These are phyloP conservation scores for Ceratina australensis DNA, from an alignment of 1,140 invertebrate species.

Conservation along the genomic window DNA sequence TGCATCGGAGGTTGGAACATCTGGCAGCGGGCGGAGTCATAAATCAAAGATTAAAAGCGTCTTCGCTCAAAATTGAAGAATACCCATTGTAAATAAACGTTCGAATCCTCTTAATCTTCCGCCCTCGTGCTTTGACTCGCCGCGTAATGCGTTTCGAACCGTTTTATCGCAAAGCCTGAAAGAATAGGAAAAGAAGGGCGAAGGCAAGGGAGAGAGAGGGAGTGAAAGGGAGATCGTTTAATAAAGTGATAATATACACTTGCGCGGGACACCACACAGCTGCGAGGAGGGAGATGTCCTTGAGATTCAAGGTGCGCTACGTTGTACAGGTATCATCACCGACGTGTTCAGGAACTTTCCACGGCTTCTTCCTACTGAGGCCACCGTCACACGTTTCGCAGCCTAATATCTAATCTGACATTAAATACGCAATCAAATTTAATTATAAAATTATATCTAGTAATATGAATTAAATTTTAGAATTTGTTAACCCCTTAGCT, in stretches of 20 bases:
- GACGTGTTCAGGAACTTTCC: not conserved
- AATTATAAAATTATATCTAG: too few relatives aligned
- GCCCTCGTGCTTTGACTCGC: not conserved
- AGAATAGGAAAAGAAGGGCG: not conserved
- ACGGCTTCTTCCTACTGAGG: not conserved
- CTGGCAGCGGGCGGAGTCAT: not conserved
- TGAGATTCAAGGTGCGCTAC: not conserved
- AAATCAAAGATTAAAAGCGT: conserved; percentile 26
- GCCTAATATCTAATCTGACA: too few relatives aligned
- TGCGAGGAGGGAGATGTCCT: conserved; percentile 5
- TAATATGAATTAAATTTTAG: too few relatives aligned
- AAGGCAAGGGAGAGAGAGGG: too few relatives aligned
- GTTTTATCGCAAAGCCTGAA: not conserved
- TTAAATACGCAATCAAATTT: too few relatives aligned
- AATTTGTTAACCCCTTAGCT: too few relatives aligned
- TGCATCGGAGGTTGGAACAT: not conserved
- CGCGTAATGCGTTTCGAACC: not conserved
- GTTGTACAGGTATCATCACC: not conserved
- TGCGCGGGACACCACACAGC: conserved; percentile 3
- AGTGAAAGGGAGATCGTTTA: not conserved
- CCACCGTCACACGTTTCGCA: too few relatives aligned
- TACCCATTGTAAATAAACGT: not conserved
- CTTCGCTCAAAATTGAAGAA: not conserved
- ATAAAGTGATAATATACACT: conserved; percentile 5
- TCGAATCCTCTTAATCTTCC: not conserved